Base-by-base conservation (phyloP, 2,113 vertebrate genomes). In the Catagonus wagneri region DNA sequence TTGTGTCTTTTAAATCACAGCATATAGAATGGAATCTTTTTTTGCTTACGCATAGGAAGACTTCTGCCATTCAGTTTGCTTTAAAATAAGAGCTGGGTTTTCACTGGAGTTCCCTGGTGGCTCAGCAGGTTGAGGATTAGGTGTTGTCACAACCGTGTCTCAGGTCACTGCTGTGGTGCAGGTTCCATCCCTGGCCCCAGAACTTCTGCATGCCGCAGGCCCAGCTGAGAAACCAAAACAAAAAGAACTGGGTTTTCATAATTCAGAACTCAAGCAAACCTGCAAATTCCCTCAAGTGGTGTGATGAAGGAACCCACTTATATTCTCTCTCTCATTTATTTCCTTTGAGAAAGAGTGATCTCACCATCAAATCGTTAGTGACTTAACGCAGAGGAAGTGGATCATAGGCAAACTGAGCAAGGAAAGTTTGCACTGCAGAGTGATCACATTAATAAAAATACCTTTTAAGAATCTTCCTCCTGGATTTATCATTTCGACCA, bases 311-410 rank as follows among this genome's bases (percentile, higher is more conserved):
- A 94, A 50, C 9, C 44, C 90, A 81, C 14, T 72, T 97, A 52
- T 36, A 36, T 25, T 94, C 17, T 44, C 23, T 92, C 75, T 92
- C 6, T 94, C 96, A 98, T 97, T 98, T 96, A 95, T 96, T 97
- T 98, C 92, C 97, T 98, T 97, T 98, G 96, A 97, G 98, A 97
- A 96, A 89, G 39, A 89, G 76, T 54, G 98, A 98, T 98, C 97
- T 86, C 87, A 94, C 94, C 81, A 98, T 97, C 84, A 0, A 90
- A 83, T 98, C 93, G 97, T 98, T 98, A 98, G 95, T 56, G 56
- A 76, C 81, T 98, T 98, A 98, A 98, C 97, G 86, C 32, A 74
- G 96, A 81, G 93, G 97, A 98, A 98, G 97, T 92, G 98, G 96
- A 97, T 98, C 98, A 98, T 66, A 96, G 90, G 93, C 94, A 97